Base-by-base conservation (phyloP, 2,888 invertebrate genomes). In the Tanytarsus gracilentus region DNA sequence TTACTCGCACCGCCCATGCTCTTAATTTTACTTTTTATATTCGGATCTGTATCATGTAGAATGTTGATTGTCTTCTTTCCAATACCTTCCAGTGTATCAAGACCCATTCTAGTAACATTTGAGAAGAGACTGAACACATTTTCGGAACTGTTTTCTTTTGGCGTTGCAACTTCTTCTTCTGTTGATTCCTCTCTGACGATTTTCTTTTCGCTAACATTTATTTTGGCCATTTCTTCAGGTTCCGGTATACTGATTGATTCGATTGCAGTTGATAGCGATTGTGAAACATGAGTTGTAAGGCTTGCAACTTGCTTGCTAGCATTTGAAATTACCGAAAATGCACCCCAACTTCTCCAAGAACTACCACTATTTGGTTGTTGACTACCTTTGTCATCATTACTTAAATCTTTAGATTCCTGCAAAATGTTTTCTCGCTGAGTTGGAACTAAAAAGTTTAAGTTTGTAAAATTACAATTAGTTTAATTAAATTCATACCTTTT, bases 1-100 rank as follows among this genome's bases (percentile, higher is more conserved):
- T 84, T 79, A 3, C 80, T 80, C 5, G 81, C 72, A 53, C 79
- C 78, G 3, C 88, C 76, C 67, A 87, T 77, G 1, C 85, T 83
- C 36, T 85, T 74, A 23, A 58, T 27, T 68, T 87, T 86, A 67
- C 88, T 88, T 65, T 85, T 86, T 14, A 93, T 73, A 0, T 92
- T 88, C 0, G 93, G 93, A 72, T 95, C 94, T 26, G 92, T 92
- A 62, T 95, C 93, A 70, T 93, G 92, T 1, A 95, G 74, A 0
- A 91, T 91, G 69, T 90, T 87, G 85, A 94, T 92, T 0, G 95
- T 96, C 71, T 94, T 94, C 71, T 94, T 94, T 6, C 96, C 96
- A 64, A 96, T 88, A 0, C 87, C 86, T 73, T 96, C 96, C 50
- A 96, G 74, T 0, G 94, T 94, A 69, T 91, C 94, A 23, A 91